phyloP scores from a whole-genome alignment of 2,113 vertebrate genomes.

The Prochilodus magdalenae region DNA sequence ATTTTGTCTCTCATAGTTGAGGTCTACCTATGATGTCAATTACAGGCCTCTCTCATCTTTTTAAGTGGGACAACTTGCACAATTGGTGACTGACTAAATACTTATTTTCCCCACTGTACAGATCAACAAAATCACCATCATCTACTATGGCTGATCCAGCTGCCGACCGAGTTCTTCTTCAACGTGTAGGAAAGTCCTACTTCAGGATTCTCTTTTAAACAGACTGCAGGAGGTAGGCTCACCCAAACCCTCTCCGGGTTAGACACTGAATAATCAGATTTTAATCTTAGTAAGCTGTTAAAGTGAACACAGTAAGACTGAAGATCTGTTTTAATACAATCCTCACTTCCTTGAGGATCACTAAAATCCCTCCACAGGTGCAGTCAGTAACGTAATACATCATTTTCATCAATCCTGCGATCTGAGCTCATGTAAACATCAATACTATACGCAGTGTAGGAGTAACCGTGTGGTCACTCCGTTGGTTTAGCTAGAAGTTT shows the following conservation, averaged over 20 bases:
- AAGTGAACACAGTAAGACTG: not conserved
- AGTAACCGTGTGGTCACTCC: not conserved
- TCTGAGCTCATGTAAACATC: constrained; percentile 15
- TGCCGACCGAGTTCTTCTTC: not conserved
- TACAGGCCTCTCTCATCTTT: too few relatives aligned
- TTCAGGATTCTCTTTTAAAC: not conserved
- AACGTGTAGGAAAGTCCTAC: not conserved
- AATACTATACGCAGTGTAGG: not conserved
- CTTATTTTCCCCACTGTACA: too few relatives aligned
- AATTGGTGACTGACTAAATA: too few relatives aligned
- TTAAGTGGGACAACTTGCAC: too few relatives aligned
- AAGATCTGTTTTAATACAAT: not conserved
- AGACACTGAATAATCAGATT: not conserved
- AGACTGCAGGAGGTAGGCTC: not conserved
- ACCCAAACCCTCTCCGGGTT: not conserved
- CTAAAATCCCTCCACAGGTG: constrained; percentile 18
- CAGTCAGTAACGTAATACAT: not conserved
- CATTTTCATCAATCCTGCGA: not conserved
- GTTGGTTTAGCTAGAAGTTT: not conserved
- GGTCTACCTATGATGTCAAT: too few relatives aligned
- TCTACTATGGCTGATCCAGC: not conserved
- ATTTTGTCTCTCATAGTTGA: too few relatives aligned
- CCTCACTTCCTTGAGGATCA: not conserved
- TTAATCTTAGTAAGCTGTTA: not conserved
- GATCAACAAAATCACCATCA: not conserved